Evolutionary conservation across 2,113 vertebrate species (phyloP).

Genomic region (Phrynosoma blainvillii): DNA sequence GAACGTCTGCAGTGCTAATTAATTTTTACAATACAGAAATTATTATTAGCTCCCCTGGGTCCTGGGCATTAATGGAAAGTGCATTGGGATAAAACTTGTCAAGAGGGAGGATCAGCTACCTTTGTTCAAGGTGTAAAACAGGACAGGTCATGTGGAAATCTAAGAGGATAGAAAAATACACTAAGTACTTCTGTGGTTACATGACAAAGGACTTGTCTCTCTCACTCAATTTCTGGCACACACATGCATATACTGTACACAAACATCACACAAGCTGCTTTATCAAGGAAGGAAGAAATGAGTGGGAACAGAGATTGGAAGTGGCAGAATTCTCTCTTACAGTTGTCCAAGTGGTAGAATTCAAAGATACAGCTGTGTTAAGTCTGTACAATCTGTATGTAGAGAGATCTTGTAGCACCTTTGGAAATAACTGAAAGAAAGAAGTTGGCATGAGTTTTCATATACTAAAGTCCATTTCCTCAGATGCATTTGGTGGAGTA

Average conservation of each 20-base stretch:
- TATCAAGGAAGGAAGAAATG: neutral
- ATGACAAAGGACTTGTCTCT: neutral
- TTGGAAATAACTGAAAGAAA: too few species aligned
- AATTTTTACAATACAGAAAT: slow-evolving; percentile 24
- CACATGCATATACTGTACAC: neutral
- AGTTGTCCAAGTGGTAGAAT: too few species aligned
- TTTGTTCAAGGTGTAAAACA: slow-evolving; percentile 18
- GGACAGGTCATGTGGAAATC: neutral
- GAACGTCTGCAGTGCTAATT: slow-evolving; percentile 22
- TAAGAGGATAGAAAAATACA: neutral
- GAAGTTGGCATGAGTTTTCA: too few species aligned
- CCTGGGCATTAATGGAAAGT: slow-evolving; percentile 12
- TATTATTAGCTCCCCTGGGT: slow-evolving; percentile 23
- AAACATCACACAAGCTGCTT: neutral
- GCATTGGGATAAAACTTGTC: neutral
- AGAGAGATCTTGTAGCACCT: too few species aligned
- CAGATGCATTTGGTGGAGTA: too few species aligned
- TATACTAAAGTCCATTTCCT: too few species aligned
- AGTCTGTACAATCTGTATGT: too few species aligned
- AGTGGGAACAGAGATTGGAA: neutral
- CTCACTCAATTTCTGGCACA: neutral
- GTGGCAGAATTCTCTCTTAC: too few species aligned
- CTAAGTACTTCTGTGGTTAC: neutral
- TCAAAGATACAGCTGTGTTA: too few species aligned
- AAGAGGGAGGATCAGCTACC: neutral